Percentiles rank a stretch among this genome's conserved stretches.
Conservation (phyloP, 1,140 invertebrate genomes). For the Ridgeia piscesae region DNA sequence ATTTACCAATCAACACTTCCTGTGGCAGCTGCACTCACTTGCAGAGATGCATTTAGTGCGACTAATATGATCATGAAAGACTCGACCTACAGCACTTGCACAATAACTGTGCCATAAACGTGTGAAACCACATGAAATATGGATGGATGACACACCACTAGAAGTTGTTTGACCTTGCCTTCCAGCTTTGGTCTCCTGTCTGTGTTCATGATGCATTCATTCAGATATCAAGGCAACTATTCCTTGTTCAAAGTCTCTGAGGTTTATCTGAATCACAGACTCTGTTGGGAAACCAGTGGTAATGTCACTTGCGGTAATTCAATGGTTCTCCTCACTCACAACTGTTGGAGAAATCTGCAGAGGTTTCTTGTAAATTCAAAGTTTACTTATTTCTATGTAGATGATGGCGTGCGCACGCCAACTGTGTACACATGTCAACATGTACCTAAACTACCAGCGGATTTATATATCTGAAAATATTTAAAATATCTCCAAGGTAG, state of each 20-base stretch:
- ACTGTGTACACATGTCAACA: too few relatives aligned
- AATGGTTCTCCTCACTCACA: too few relatives aligned
- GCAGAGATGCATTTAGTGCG: background rate
- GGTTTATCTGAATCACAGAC: background rate
- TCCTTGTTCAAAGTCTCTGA: background rate
- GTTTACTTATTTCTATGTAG: too few relatives aligned
- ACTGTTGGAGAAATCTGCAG: too few relatives aligned
- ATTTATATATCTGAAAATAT: too few relatives aligned
- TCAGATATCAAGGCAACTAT: background rate
- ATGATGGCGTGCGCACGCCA: too few relatives aligned
- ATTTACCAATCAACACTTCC: background rate
- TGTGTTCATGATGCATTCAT: background rate
- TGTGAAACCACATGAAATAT: background rate
- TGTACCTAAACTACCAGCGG: too few relatives aligned
- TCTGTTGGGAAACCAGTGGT: background rate
- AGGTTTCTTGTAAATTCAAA: too few relatives aligned
- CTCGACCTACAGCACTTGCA: background rate
- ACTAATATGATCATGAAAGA: background rate
- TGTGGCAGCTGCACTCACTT: background rate
- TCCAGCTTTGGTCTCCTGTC: background rate
- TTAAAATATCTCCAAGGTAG: too few relatives aligned
- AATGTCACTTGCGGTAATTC: background rate
- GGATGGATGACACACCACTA: background rate
- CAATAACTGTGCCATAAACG: background rate
- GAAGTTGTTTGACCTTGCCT: background rate